These are phyloP conservation scores for Callipepla squamata DNA, from an alignment of 2,113 vertebrate species.

Conservation along the genomic window DNA sequence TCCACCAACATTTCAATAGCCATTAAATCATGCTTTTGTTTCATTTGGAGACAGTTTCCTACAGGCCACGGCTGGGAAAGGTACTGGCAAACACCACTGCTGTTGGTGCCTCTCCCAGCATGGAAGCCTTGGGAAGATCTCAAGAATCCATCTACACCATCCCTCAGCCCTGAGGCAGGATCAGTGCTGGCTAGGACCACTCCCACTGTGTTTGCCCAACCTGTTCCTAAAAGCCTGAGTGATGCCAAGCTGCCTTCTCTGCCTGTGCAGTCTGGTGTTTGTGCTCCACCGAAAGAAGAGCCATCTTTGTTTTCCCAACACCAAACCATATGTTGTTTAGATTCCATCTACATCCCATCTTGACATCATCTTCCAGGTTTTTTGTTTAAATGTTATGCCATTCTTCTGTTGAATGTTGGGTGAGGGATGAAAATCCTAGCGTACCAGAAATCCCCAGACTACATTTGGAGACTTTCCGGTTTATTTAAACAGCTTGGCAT, in stretches of 20 bases:
- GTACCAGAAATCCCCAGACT: not conserved
- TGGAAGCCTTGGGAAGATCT: not conserved
- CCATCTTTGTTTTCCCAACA: not conserved
- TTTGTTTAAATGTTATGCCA: not conserved
- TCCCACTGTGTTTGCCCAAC: not conserved
- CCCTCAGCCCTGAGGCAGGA: not conserved
- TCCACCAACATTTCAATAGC: not conserved
- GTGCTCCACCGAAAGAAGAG: not conserved
- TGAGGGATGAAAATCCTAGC: not conserved
- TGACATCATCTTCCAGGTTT: not conserved
- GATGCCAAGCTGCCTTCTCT: not conserved
- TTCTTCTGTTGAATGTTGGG: not conserved
- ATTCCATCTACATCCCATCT: not conserved
- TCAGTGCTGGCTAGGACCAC: not conserved
- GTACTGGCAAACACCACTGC: fast-evolving
- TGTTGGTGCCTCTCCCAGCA: not conserved
- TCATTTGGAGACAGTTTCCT: not conserved
- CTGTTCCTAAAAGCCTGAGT: not conserved
- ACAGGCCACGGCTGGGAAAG: fast-evolving
- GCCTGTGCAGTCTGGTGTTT: fast-evolving
- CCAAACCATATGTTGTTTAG: not conserved
- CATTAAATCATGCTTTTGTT: not conserved
- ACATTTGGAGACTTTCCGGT: not conserved
- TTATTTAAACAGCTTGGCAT: constrained; percentile 8
- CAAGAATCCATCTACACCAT: not conserved